phyloP scores from a whole-genome alignment of 2,888 invertebrate species.

The Cataglyphis rosenhaueri region DNA sequence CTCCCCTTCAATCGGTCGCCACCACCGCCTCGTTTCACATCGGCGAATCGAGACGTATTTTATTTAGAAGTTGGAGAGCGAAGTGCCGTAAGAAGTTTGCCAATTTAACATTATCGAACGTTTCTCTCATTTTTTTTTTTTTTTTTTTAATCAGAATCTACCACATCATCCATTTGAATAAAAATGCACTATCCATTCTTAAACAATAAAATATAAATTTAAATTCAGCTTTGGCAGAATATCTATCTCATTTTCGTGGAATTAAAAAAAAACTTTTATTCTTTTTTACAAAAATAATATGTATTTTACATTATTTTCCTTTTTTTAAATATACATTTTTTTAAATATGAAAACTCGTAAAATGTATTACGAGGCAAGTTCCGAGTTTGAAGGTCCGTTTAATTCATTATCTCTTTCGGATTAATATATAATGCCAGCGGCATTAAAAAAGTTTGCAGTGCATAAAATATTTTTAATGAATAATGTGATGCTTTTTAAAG shows the following conservation, averaged over 20 bases:
- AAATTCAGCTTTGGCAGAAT: conserved; percentile 26
- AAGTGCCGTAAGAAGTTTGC: conserved; percentile 49
- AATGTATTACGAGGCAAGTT: not conserved
- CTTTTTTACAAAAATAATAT: not conserved
- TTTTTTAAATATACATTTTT: not conserved
- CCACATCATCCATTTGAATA: conserved; percentile 41
- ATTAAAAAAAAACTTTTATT: not conserved
- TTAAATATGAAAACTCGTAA: not conserved
- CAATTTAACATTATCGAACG: conserved; percentile 48
- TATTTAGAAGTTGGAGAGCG: conserved; percentile 48
- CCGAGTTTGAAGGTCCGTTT: not conserved
- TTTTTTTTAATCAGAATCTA: not conserved
- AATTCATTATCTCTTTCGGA: conserved; percentile 1
- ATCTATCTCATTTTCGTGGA: not conserved
- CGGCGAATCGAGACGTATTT: conserved; percentile 50
- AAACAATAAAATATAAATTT: conserved; percentile 25
- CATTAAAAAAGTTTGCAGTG: not conserved
- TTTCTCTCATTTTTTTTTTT: conserved; percentile 27
- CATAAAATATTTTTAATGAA: conserved; percentile 32
- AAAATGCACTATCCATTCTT: not conserved
- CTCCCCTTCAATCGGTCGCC: conserved; percentile 37
- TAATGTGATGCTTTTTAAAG: conserved; percentile 16
- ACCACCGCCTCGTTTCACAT: conserved; percentile 44
- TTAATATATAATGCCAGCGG: conserved; percentile 5
- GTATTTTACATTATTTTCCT: not conserved